Percentiles rank a stretch among this genome's conserved stretches.
These are phyloP conservation scores for Pitta sordida DNA, from an alignment of 2,113 vertebrate genomes.

Conservation along the genomic window DNA sequence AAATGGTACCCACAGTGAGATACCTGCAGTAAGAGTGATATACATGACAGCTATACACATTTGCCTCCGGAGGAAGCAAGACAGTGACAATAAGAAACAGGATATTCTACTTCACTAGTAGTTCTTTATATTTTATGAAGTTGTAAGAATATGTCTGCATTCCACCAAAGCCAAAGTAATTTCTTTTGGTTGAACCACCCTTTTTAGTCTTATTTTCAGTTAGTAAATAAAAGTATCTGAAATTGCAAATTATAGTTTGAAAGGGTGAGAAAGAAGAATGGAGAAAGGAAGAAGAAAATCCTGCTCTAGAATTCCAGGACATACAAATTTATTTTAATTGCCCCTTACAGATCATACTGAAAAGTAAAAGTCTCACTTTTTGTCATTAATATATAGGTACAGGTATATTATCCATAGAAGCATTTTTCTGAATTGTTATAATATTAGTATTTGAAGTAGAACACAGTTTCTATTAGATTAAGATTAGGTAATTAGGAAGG, in stretches of 20 bases:
- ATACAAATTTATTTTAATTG: not conserved
- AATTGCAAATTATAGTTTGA: not conserved
- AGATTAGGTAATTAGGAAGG: not conserved
- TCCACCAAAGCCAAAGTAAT: not conserved
- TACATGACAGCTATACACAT: not conserved
- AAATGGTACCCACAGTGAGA: conserved; percentile 8
- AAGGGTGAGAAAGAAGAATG: not conserved
- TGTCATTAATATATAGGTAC: not conserved
- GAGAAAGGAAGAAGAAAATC: not conserved
- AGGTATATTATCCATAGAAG: not conserved
- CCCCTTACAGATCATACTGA: not conserved
- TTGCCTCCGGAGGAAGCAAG: not conserved
- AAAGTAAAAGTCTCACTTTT: not conserved
- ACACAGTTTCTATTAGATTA: not conserved
- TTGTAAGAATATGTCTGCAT: not conserved
- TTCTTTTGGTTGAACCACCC: not conserved
- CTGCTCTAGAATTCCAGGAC: not conserved
- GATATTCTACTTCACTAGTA: not conserved
- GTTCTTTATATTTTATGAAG: not conserved
- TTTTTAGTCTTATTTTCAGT: not conserved
- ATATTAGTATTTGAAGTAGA: not conserved
- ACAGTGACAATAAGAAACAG: not conserved
- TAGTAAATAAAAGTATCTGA: not conserved
- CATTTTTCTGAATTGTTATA: not conserved
- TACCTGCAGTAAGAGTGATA: not conserved